Conservation (phyloP, 2,888 invertebrate genomes). For the Coleophora flavipennella region DNA sequence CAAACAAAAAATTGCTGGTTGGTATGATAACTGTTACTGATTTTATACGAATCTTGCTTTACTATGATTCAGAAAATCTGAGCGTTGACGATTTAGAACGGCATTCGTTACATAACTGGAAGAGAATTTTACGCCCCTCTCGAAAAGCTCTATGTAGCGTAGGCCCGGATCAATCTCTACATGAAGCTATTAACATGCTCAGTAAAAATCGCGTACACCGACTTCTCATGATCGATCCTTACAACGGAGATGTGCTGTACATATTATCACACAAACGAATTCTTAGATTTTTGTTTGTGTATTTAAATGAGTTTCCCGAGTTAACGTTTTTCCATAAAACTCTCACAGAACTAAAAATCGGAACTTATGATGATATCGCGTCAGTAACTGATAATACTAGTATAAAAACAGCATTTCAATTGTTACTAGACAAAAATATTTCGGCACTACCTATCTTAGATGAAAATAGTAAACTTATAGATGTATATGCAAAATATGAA, state of each 20-base stretch:
- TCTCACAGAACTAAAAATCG: slow-evolving; percentile 57
- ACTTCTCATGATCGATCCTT: slow-evolving; percentile 54
- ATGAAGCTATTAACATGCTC: slow-evolving; percentile 61
- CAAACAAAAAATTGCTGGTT: slow-evolving; percentile 53
- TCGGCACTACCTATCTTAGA: slow-evolving; percentile 62
- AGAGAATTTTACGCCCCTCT: slow-evolving; percentile 51
- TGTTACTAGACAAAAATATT: slow-evolving; percentile 58
- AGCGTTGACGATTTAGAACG: slow-evolving; percentile 59
- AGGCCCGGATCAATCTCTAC: slow-evolving; percentile 58
- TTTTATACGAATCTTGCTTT: slow-evolving; percentile 59
- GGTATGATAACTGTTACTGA: slow-evolving; percentile 68
- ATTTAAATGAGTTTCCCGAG: slow-evolving; percentile 65
- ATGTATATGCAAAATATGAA: slow-evolving; percentile 67
- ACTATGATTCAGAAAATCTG: slow-evolving; percentile 53
- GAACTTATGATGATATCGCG: slow-evolving; percentile 55
- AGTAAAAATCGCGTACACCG: slow-evolving; percentile 60
- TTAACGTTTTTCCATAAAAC: slow-evolving; percentile 63
- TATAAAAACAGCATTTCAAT: slow-evolving; percentile 57
- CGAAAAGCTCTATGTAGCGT: slow-evolving; percentile 55
- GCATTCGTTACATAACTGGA: slow-evolving; percentile 61
- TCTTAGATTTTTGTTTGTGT: slow-evolving; percentile 60
- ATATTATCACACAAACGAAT: slow-evolving; percentile 65
- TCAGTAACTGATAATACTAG: slow-evolving; percentile 53
- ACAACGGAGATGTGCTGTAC: slow-evolving; percentile 56
- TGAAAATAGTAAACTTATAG: slow-evolving; percentile 50